phyloP scores from a whole-genome alignment of 2,113 vertebrate genomes.

The Hypomesus transpacificus region DNA sequence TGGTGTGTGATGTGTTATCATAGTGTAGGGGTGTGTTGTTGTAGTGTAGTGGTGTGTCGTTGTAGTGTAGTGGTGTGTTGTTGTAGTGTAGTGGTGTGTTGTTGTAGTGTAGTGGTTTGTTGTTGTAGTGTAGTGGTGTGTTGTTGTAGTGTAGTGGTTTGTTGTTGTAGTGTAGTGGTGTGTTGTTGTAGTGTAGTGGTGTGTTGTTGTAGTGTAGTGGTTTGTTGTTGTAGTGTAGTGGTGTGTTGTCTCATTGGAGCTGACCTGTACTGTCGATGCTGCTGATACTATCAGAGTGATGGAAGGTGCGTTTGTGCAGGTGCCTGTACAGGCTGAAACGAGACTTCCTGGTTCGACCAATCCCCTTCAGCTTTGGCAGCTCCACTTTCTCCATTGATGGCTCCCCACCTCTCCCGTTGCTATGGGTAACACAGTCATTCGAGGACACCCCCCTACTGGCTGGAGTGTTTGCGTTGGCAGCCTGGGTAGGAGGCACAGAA shows the following conservation, averaged over 20 bases:
- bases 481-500: neutral
- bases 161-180: neutral
- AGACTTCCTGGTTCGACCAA: constrained; percentile 34
- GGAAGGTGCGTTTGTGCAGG: constrained; percentile 79
- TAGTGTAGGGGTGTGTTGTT: neutral
- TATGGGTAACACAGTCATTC: neutral
- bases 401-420: constrained; percentile 18
- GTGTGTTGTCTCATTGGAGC: too few relatives aligned
- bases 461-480: neutral
- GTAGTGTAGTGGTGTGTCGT: neutral
- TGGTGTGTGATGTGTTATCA: neutral
- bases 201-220: too few relatives aligned
- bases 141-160: neutral
- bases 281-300: constrained; percentile 82
- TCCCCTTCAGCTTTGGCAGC: constrained; percentile 74
- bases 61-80: neutral
- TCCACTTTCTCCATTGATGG: neutral
- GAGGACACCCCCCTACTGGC: constrained; percentile 14
- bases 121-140: neutral
- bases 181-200: neutral
- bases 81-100: neutral
- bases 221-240: too few relatives aligned
- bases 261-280: constrained; percentile 78
- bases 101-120: neutral
- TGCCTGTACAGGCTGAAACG: constrained; percentile 88